Base-by-base conservation (phyloP, 2,113 vertebrate species). In the Gasterosteus aculeatus region DNA sequence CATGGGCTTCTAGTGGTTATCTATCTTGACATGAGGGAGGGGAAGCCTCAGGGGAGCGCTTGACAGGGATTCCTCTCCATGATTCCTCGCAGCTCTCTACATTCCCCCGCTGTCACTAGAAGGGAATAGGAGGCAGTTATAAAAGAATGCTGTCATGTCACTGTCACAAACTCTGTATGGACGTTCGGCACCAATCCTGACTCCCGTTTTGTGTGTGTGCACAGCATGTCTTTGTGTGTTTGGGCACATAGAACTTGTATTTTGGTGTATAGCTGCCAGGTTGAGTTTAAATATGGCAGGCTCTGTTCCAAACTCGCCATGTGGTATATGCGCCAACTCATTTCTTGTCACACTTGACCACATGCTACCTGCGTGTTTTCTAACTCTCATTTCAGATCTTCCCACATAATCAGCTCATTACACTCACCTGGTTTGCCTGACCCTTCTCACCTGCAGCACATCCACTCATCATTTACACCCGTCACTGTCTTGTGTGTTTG, bases 91-190 rank as follows among this genome's bases (percentile, higher is more conserved):
- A 84, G 82, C 76, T 84, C 75, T 84, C 67, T 84, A 74, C 81
- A 85, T 84, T 87, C 85, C 61, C 51, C 22, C n/a, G 72, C 80
- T 90, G 91, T 91, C 89, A 89, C 78, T 81, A 80, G 39, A 66
- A 81, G 84, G 68, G 77, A 84, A 84, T 83, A 79, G 77, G 77
- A 87, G 80, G 78, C 58, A 86, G 75, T 78, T 82, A 87, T 87
- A 87, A 90, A 90, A 86, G 85, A 88, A 69, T 33, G 77, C 84
- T 88, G 88, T 88, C 87, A 89, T 92, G 87, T 90, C 79, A 88
- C 78, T 89, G 88, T 90, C 89, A 84, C 67, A 83, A 72, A 84
- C 78, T 84, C 58, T 83, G 68, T 86, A 62, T 81, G 75, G 58
- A 63, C 26, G 58, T 84, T 77, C 72, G 3, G 60, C 67, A n/a